Evolutionary conservation across 2,113 vertebrate genomes (phyloP).

Genomic region (Orcinus orca): DNA sequence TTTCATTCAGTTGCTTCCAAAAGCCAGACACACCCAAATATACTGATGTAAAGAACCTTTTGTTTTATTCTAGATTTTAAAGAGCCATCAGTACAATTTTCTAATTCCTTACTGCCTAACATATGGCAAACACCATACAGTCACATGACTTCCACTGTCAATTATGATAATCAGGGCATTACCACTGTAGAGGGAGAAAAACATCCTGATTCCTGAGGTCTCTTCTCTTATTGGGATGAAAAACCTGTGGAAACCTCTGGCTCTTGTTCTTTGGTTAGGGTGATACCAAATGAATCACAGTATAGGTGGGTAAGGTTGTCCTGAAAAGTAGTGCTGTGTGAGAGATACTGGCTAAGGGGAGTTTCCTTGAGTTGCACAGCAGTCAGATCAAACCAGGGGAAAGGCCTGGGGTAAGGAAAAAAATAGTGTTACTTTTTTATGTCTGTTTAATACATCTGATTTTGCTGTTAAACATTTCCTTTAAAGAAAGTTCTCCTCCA

Average conservation of each 20-base stretch:
- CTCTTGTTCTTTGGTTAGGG: background rate
- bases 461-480: slow-evolving; percentile 38
- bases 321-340: slow-evolving; percentile 58
- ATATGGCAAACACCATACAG: background rate
- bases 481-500: slow-evolving; percentile 1
- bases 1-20: slow-evolving; percentile 21
- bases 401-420: slow-evolving; percentile 76
- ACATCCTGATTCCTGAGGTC: background rate
- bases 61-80: slow-evolving; percentile 39
- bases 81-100: slow-evolving; percentile 31
- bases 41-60: background rate
- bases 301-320: slow-evolving; percentile 73
- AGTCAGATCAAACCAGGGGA: slow-evolving; percentile 86
- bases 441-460: background rate
- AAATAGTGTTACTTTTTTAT: background rate
- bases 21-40: background rate
- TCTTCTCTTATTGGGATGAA: background rate
- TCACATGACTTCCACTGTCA: background rate
- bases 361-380: slow-evolving; percentile 80
- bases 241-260: background rate
- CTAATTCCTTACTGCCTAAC: background rate
- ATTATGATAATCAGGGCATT: background rate
- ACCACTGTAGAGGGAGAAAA: background rate
- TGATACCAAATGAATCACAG: slow-evolving; percentile 58
- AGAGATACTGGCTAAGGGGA: slow-evolving; percentile 76